phyloP scores from a whole-genome alignment of 2,888 invertebrate genomes.

The Gandaritis pyraliata region DNA sequence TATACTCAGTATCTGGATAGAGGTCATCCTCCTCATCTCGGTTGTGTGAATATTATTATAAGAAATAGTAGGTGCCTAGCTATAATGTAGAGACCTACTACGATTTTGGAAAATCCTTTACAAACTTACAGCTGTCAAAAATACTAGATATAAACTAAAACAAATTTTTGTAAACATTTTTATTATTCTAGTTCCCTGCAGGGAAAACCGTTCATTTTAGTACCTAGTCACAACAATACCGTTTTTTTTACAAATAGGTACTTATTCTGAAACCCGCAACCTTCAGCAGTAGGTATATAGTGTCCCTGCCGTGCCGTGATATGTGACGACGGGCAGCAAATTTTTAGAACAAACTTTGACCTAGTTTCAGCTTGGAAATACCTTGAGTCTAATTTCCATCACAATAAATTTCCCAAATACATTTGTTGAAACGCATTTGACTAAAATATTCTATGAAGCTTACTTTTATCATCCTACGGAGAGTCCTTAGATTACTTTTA shows the following conservation, averaged over 20 bases:
- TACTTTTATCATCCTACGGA: conserved; percentile 40
- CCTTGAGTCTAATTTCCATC: conserved; percentile 8
- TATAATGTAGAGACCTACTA: no score
- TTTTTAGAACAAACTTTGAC: background rate
- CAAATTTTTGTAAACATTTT: no score
- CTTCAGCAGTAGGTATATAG: background rate
- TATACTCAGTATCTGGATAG: background rate
- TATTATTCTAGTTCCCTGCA: no score
- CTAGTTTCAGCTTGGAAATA: background rate
- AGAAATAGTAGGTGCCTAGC: no score
- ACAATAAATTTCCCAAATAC: conserved; percentile 10
- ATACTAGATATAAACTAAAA: no score
- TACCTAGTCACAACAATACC: no score
- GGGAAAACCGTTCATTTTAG: no score
- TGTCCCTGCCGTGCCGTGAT: background rate
- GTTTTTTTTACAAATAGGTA: no score
- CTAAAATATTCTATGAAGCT: conserved; percentile 35
- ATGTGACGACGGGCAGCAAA: background rate
- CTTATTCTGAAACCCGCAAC: background rate
- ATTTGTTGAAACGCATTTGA: conserved; percentile 27
- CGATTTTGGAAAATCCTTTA: no score
- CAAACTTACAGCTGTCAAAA: no score
- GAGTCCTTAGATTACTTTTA: conserved; percentile 42
- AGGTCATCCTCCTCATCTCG: no score
- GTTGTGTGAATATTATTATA: no score